Evolutionary conservation across 2,797 vertebrate species (phyloP).

Genomic region (Megalops cyprinoides): DNA sequence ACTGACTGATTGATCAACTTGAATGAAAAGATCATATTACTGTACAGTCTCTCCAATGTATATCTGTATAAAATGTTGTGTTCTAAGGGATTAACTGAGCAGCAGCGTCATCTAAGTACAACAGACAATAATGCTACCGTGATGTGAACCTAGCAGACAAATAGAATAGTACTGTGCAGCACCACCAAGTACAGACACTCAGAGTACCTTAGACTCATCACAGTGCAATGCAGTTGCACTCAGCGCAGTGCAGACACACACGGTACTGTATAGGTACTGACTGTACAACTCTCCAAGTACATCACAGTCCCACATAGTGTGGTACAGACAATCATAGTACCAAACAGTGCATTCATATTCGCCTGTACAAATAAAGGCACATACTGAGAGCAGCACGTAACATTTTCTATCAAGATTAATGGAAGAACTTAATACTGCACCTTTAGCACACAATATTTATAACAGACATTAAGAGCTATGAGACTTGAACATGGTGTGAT

Average conservation of each 20-base stretch:
- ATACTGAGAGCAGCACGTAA: background rate
- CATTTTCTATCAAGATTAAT: background rate
- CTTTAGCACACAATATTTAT: slow-evolving; percentile 12
- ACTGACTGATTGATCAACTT: slow-evolving; percentile 4
- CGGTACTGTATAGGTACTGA: background rate
- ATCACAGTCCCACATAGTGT: background rate
- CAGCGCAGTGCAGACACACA: background rate
- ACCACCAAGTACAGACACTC: background rate
- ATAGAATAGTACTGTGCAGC: slow-evolving; percentile 7
- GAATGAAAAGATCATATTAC: background rate
- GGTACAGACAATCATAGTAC: slow-evolving; percentile 3
- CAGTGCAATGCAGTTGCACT: background rate
- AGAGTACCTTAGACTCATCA: background rate
- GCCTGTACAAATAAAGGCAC: background rate
- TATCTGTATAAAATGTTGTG: slow-evolving; percentile 10
- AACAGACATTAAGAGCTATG: background rate
- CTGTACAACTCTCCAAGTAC: background rate
- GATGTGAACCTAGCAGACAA: background rate
- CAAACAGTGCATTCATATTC: background rate
- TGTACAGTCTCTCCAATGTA: slow-evolving; percentile 20
- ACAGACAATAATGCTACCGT: background rate
- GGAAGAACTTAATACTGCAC: background rate
- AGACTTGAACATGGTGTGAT: slow-evolving; percentile 7
- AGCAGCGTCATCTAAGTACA: background rate
- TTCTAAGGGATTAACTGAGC: background rate